A percentile compares a stretch with the other conserved stretches of the same genome.
Conservation (phyloP, 92 coral and sea anemone genomes). For the Parazoanthus darwini region DNA sequence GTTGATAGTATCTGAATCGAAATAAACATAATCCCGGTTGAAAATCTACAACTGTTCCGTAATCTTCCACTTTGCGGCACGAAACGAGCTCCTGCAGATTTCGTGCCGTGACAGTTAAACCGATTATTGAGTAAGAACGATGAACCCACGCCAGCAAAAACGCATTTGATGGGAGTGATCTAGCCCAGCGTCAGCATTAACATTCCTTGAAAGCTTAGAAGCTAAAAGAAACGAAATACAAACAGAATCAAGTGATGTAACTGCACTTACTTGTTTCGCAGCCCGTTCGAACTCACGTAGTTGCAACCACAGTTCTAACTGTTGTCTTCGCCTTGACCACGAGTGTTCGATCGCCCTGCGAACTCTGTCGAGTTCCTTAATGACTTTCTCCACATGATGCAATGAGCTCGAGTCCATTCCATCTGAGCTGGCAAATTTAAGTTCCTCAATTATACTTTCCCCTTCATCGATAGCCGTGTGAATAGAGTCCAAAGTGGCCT, state of each 20-base stretch:
- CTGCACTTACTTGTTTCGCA: constrained; percentile 81
- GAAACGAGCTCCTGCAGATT: constrained; percentile 20
- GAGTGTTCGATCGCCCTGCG: constrained; percentile 94
- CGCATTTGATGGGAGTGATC: constrained; percentile 31
- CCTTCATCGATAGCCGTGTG: constrained; percentile 97
- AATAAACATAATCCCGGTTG: constrained; percentile 20
- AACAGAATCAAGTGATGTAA: constrained; percentile 24
- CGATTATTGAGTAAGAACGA: constrained; percentile 9
- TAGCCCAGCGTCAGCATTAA: constrained; percentile 20
- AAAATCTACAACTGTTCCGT: not conserved
- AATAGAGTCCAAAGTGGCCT: constrained; percentile 90
- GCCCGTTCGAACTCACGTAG: constrained; percentile 96
- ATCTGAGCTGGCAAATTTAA: constrained; percentile 86
- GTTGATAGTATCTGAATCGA: not conserved
- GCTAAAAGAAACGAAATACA: constrained; percentile 25
- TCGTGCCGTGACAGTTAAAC: constrained; percentile 27
- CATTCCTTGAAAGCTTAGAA: constrained; percentile 49
- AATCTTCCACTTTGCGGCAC: constrained; percentile 12
- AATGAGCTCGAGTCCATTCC: constrained; percentile 89
- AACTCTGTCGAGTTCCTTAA: constrained; percentile 90
- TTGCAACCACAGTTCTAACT: constrained; percentile 94
- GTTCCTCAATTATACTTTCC: constrained; percentile 89
- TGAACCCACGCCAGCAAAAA: constrained; percentile 12
- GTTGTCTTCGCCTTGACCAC: constrained; percentile 94
- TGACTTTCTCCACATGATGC: constrained; percentile 96